A percentile compares a stretch with the other conserved stretches of the same genome.
phyloP scores from a whole-genome alignment of 1,140 invertebrate species.

The Bombus superbus region DNA sequence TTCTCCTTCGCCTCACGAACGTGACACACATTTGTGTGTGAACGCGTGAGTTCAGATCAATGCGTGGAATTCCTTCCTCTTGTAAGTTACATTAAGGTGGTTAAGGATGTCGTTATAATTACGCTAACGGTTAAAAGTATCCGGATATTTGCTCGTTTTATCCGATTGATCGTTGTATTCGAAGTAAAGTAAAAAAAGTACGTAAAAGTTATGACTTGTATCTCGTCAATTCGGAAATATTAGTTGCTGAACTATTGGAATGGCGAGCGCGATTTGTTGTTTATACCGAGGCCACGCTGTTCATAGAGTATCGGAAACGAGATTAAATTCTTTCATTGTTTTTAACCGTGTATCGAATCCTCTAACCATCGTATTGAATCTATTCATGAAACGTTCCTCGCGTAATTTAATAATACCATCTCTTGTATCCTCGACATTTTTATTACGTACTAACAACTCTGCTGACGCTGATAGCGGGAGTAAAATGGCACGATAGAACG shows the following conservation, averaged over 20 bases:
- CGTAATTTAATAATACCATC: background rate
- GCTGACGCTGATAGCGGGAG: background rate
- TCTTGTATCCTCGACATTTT: background rate
- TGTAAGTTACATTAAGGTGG: background rate
- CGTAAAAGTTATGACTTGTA: no score
- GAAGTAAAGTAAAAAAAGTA: no score
- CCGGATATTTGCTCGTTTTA: no score
- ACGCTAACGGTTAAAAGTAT: no score
- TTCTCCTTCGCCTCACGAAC: background rate
- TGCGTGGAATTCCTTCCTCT: background rate
- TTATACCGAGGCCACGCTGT: background rate
- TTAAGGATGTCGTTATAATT: no score
- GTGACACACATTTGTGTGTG: conserved; percentile 10
- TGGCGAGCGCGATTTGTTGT: no score
- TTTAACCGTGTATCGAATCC: background rate
- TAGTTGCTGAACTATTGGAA: no score
- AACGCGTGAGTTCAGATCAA: background rate
- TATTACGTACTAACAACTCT: background rate
- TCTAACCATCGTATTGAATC: background rate
- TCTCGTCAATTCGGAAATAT: no score
- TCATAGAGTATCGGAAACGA: background rate
- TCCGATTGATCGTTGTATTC: no score
- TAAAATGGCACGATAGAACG: background rate
- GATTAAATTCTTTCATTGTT: background rate
- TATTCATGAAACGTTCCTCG: background rate